Percentiles rank a stretch among this genome's conserved stretches.
Conservation (phyloP, 2,113 vertebrate species). For the Electrona antarctica region DNA sequence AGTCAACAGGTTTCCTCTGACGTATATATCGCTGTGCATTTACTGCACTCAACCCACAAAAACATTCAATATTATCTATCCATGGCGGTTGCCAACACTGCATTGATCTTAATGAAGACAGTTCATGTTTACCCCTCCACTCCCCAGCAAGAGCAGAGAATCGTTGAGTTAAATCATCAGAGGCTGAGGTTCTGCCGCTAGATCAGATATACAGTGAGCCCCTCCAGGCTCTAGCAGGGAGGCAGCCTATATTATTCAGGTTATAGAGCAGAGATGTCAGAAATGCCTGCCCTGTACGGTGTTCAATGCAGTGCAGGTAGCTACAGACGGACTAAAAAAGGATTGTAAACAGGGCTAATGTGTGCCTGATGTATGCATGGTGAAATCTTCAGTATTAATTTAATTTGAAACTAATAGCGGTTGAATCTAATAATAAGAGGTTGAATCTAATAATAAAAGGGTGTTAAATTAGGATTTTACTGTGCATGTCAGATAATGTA, state of each 20-base stretch:
- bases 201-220: conserved; percentile 49
- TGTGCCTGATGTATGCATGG: too few species aligned
- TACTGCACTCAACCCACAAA: conserved; percentile 19
- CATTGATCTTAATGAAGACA: conserved; percentile 40
- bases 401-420: too few species aligned
- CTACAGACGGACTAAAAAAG: too few species aligned
- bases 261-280: conserved; percentile 32
- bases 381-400: too few species aligned
- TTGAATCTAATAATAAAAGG: too few species aligned
- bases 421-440: too few species aligned
- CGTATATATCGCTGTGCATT: background rate
- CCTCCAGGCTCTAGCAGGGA: conserved; percentile 45
- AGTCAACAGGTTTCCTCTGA: conserved; percentile 45
- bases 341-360: too few species aligned
- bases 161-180: conserved; percentile 43
- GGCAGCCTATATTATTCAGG: conserved; percentile 58
- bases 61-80: conserved; percentile 30
- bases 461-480: too few species aligned
- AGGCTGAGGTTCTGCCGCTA: conserved; percentile 18
- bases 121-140: conserved; percentile 18
- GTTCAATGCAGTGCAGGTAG: conserved; percentile 4
- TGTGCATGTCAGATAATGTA: background rate
- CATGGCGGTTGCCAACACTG: conserved; percentile 20
- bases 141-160: conserved; percentile 24
- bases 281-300: conserved; percentile 2